Conservation (phyloP, 2,888 invertebrate species). For the Stenichneumon culpator region DNA sequence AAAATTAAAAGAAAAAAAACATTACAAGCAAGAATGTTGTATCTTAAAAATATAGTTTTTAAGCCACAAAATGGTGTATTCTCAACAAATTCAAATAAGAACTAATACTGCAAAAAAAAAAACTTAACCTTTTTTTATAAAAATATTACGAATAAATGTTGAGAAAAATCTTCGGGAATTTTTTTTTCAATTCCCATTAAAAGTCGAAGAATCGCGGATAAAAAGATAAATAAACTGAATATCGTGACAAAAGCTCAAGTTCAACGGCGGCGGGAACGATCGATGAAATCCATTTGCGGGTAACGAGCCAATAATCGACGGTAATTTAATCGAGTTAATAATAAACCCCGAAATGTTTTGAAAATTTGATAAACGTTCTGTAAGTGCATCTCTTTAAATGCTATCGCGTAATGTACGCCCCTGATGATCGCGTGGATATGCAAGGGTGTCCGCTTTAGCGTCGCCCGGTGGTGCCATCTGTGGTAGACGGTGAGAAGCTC, state of each 20-base stretch:
- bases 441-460: constrained; percentile 46
- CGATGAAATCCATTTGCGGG: too few species aligned
- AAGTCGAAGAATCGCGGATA: not conserved
- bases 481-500: constrained; percentile 76
- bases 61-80: too few species aligned
- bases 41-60: too few species aligned
- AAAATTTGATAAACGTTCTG: not conserved
- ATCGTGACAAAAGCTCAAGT: too few species aligned
- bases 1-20: too few species aligned
- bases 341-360: not conserved
- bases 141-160: not conserved
- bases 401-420: constrained; percentile 33
- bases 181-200: not conserved
- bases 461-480: constrained; percentile 80
- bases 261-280: too few species aligned
- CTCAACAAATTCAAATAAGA: not conserved
- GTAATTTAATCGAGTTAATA: not conserved
- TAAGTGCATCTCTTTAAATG: not conserved
- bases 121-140: too few species aligned
- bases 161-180: not conserved
- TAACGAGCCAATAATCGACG: not conserved
- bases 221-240: not conserved
- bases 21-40: too few species aligned
- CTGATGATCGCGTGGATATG: constrained; percentile 41
- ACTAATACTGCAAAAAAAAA: too few species aligned